phyloP scores from a whole-genome alignment of 37 sponge, comb jelly and placozoan genomes.

The Chondrilla cf. caribensis region DNA sequence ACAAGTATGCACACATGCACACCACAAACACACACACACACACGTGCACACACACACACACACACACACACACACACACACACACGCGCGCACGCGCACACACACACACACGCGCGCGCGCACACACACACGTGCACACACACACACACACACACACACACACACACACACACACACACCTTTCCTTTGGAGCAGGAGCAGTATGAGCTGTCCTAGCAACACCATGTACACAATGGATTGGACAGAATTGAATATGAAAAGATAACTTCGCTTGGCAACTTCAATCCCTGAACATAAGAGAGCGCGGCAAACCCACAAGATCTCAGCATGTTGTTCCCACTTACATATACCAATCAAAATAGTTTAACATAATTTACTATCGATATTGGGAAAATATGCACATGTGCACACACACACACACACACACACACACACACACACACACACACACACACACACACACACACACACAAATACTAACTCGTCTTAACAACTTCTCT shows the following conservation, averaged over 20 bases:
- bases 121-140: constrained; percentile 19
- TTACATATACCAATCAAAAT: no score
- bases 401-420: neutral
- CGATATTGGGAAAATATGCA: no score
- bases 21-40: constrained; percentile 14
- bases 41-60: neutral
- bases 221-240: neutral
- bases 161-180: constrained; percentile 19
- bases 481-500: neutral
- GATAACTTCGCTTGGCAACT: constrained; percentile 24
- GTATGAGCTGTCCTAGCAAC: no score
- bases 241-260: neutral
- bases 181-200: neutral
- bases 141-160: constrained; percentile 21
- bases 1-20: neutral
- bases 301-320: no score
- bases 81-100: neutral
- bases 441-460: neutral
- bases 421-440: neutral
- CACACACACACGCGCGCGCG: neutral
- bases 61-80: constrained; percentile 15
- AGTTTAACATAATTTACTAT: no score
- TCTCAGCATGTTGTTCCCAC: no score
- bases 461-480: constrained; percentile 18
- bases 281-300: constrained; percentile 16